phyloP scores from a whole-genome alignment of 2,797 vertebrate species.

The Ciconia nigra region DNA sequence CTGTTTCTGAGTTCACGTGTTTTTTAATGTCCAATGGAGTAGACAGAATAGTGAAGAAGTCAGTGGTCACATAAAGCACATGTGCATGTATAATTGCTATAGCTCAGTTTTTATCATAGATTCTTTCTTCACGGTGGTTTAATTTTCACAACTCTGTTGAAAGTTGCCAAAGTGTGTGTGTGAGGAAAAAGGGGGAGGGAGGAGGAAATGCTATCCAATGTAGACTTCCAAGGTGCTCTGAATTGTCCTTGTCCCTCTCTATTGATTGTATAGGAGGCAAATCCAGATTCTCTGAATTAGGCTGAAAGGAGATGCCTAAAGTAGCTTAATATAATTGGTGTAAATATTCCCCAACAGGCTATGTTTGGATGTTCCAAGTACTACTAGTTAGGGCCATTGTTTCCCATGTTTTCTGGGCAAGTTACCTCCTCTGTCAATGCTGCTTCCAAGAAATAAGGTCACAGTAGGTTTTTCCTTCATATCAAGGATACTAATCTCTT shows the following conservation, averaged over 20 bases:
- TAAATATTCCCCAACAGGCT: background rate
- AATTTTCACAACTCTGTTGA: background rate
- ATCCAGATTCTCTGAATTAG: background rate
- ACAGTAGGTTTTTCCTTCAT: background rate
- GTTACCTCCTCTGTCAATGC: background rate
- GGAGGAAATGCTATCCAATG: background rate
- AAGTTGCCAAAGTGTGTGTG: background rate
- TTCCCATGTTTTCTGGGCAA: background rate
- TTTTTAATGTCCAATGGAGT: background rate
- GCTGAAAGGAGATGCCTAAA: background rate
- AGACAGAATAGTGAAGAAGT: background rate
- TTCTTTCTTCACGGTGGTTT: background rate
- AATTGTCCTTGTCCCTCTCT: background rate
- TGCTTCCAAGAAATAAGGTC: background rate
- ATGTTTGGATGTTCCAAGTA: background rate
- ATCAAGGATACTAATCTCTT: background rate
- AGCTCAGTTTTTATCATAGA: background rate
- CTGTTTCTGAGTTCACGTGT: background rate
- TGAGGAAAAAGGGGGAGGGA: background rate
- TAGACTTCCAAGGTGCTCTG: background rate
- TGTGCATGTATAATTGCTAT: background rate
- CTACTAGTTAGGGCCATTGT: background rate
- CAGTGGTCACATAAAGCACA: background rate
- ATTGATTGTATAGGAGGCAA: background rate
- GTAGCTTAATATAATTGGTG: background rate